Evolutionary conservation across 2,113 vertebrate species (phyloP).

Genomic region (Archocentrus centrarchus): DNA sequence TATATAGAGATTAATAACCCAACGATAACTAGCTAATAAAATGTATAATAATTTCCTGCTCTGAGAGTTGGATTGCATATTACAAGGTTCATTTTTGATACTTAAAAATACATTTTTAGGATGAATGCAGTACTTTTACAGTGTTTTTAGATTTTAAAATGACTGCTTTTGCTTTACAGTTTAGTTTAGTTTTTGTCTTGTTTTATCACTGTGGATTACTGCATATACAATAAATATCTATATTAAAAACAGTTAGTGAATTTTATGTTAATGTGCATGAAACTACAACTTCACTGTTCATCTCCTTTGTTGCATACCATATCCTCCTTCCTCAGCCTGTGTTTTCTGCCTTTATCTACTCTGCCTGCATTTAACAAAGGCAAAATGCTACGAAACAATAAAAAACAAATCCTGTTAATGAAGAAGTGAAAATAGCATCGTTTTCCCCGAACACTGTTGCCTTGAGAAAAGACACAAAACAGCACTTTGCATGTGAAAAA

Average conservation of each 20-base stretch:
- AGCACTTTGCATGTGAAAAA: conserved; percentile 33
- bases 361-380: background rate
- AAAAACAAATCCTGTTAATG: conserved; percentile 2
- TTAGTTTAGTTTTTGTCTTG: background rate
- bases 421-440: background rate
- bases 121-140: background rate
- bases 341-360: background rate
- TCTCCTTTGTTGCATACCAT: background rate
- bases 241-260: background rate
- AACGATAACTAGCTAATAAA: too few relatives aligned
- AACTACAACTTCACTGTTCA: background rate
- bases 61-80: background rate
- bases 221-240: background rate
- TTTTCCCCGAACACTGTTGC: conserved; percentile 1
- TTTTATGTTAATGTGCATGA: background rate
- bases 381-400: background rate
- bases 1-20: background rate
- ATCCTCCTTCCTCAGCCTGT: background rate
- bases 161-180: background rate
- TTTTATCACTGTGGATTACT: background rate
- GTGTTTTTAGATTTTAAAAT: background rate
- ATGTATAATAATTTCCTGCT: background rate
- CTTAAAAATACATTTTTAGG: background rate
- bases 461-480: conserved; percentile 23
- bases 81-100: rapidly evolving